Percentiles rank a stretch among this genome's conserved stretches.
phyloP scores from a whole-genome alignment of 2,888 invertebrate species.

The Polyommatus icarus region DNA sequence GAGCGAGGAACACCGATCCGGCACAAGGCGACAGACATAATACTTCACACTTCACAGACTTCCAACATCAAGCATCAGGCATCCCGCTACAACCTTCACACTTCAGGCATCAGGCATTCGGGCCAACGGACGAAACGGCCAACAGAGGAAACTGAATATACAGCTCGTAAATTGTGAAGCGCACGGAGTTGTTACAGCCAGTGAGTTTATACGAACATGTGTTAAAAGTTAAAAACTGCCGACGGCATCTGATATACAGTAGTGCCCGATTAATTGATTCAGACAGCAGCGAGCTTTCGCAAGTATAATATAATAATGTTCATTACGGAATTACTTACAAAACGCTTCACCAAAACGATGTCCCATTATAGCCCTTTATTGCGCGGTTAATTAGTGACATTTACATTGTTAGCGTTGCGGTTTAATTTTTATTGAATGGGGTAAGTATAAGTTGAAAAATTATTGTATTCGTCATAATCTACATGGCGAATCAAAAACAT shows the following conservation, averaged over 20 bases:
- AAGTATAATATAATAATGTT: neutral
- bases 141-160: neutral
- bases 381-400: neutral
- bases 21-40: neutral
- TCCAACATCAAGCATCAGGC: too few species aligned
- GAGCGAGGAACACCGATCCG: neutral
- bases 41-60: neutral
- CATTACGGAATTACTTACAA: neutral
- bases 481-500: too few species aligned
- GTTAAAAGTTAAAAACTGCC: neutral
- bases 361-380: neutral
- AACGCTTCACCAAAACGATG: neutral
- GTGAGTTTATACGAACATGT: neutral
- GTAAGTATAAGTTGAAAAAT: too few species aligned
- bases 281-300: neutral
- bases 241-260: too few species aligned
- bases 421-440: neutral
- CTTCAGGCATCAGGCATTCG: neutral
- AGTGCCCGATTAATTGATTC: neutral
- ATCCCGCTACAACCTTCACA: too few species aligned
- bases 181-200: neutral
- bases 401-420: neutral
- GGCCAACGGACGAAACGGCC: neutral
- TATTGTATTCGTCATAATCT: too few species aligned
- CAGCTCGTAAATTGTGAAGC: neutral